Conservation (phyloP, 1,140 invertebrate species). For the Calephelis virginiensis region DNA sequence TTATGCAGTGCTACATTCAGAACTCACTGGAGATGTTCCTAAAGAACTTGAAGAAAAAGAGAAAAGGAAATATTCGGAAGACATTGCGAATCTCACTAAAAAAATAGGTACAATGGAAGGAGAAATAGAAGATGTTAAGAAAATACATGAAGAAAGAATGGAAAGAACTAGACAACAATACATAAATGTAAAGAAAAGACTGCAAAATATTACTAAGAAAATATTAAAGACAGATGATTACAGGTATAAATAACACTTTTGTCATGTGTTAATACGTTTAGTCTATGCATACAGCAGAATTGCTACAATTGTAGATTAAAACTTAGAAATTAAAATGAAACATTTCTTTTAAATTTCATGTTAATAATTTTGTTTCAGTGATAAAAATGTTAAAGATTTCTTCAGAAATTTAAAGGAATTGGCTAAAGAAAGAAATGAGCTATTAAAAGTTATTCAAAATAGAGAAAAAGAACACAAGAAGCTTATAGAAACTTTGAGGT, state of each 20-base stretch:
- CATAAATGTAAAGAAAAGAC: slow-evolving; percentile 39
- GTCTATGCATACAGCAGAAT: too few species aligned
- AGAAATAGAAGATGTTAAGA: slow-evolving; percentile 74
- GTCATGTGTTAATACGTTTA: neutral
- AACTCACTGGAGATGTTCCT: slow-evolving; percentile 64
- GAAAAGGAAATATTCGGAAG: slow-evolving; percentile 64
- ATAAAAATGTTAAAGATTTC: slow-evolving; percentile 62
- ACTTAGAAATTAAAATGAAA: too few species aligned
- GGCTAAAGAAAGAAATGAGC: slow-evolving; percentile 60
- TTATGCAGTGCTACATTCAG: slow-evolving; percentile 68
- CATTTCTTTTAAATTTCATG: neutral
- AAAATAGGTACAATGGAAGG: slow-evolving; percentile 79
- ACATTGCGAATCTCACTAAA: slow-evolving; percentile 77
- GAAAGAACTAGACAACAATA: slow-evolving; percentile 67
- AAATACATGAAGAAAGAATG: slow-evolving; percentile 69
- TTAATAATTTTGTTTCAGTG: slow-evolving; percentile 46
- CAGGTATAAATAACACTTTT: slow-evolving; percentile 39
- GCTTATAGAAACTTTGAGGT: slow-evolving; percentile 57
- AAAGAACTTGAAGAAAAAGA: slow-evolving; percentile 65
- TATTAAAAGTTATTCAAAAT: slow-evolving; percentile 57
- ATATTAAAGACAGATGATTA: slow-evolving; percentile 58
- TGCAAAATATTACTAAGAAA: slow-evolving; percentile 57
- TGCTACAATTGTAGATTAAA: too few species aligned
- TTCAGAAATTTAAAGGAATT: slow-evolving; percentile 64
- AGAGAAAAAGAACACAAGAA: slow-evolving; percentile 57